Evolutionary conservation across 2,113 vertebrate genomes (phyloP), one percentile per base, ranked within the genome.

Genomic region (Monarcha castaneiventris): DNA sequence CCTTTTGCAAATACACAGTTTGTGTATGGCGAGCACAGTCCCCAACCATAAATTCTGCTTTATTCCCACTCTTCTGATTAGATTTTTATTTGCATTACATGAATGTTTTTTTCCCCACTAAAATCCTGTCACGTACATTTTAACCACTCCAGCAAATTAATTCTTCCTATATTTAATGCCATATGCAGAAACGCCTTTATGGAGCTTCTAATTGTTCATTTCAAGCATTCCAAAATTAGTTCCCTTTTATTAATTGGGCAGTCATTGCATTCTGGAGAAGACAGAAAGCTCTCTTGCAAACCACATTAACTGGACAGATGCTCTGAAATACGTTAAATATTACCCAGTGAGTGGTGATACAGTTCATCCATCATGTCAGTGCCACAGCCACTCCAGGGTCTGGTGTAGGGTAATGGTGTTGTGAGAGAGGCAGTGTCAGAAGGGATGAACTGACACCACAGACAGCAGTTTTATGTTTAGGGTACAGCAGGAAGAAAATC

Each of bases 111-210:
- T 51, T 12, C 2, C 63, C 48, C 39, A 62, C 54, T 91, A 85
- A 94, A 96, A 87, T 84, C 74, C 35, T 71, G n/a, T 81, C 93
- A 91, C 2, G 10, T 93, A 56, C n/a, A 39, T 21, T 89, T 89
- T 91, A 89, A 90, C 84, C 81, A 87, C 93, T 85, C 74, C 51
- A 90, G 81, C 58, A 94, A 93, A 95, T 95, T 89, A 95, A 94
- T 93, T 76, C 74, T 10, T 58, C 37, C 62, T 62, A 13, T 82
- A 77, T 82, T 93, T 93, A 87, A 89, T 69, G 39, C 59, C n/a
- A 62, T 49, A 43, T 52, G 61, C 56, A 93, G 74, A 75, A 95
- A 92, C 2, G 10, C 84, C 89, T 84, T 95, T 72, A 84, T 91
- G 77, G 66, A 22, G 62, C 69, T 79, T 76, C 41, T 89, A 96